Conservation (phyloP, 2,888 invertebrate species). For the Osedax fenrisi region DNA sequence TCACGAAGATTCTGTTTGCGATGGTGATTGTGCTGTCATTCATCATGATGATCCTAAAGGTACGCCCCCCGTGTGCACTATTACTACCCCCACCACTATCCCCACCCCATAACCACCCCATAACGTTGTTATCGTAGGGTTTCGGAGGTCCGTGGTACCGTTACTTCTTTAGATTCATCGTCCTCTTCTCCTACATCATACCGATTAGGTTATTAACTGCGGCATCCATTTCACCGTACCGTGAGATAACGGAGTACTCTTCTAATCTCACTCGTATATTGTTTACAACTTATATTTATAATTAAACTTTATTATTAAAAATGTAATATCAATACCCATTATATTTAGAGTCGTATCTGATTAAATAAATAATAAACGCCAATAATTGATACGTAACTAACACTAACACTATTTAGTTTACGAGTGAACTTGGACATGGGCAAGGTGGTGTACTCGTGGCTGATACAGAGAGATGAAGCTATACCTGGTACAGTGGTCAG, state of each 20-base stretch:
- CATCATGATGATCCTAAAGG: conserved; percentile 84
- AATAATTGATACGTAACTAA: too few relatives aligned
- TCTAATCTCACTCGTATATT: too few relatives aligned
- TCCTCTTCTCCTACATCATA: conserved; percentile 96
- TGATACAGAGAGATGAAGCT: conserved; percentile 79
- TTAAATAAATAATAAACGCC: too few relatives aligned
- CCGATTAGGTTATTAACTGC: conserved; percentile 71
- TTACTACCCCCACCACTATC: background rate
- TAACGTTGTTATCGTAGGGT: conserved; percentile 54
- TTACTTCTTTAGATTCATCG: conserved; percentile 86
- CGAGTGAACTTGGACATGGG: conserved; percentile 97
- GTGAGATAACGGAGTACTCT: too few relatives aligned
- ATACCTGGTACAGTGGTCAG: conserved; percentile 88
- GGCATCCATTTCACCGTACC: background rate
- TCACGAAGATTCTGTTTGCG: conserved; percentile 78
- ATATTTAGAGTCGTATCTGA: too few relatives aligned
- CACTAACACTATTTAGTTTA: too few relatives aligned
- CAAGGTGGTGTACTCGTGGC: conserved; percentile 91
- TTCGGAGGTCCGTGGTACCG: conserved; percentile 89
- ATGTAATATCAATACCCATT: too few relatives aligned
- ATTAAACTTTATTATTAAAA: background rate
- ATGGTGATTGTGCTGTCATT: conserved; percentile 79
- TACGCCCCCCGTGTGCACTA: conserved; percentile 31
- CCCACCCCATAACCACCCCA: background rate
- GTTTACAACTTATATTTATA: background rate